Conservation (phyloP, 2,888 invertebrate species). For the Alsophila aescularia region DNA sequence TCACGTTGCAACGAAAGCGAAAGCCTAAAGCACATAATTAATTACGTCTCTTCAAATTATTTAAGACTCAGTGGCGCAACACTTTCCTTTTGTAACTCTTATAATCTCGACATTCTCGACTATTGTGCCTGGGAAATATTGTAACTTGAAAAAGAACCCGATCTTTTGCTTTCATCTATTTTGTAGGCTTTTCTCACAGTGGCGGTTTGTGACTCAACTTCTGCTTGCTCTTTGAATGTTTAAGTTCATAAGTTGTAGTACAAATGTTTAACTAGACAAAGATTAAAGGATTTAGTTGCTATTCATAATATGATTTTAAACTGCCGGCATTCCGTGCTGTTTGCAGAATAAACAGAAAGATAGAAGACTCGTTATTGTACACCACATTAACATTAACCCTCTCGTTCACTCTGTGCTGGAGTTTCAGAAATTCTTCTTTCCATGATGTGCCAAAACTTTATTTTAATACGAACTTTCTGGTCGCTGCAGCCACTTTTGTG, state of each 20-base stretch:
- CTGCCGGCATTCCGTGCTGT: too few species aligned
- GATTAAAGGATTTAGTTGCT: not conserved
- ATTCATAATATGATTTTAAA: not conserved
- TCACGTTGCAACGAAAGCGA: slow-evolving; percentile 53
- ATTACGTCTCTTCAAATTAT: slow-evolving; percentile 52
- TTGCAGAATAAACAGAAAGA: too few species aligned
- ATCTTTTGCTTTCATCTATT: slow-evolving; percentile 42
- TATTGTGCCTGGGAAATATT: slow-evolving; percentile 24
- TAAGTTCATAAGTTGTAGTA: not conserved
- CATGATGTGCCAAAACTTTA: too few species aligned
- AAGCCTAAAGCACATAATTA: slow-evolving; percentile 60
- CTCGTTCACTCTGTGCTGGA: too few species aligned
- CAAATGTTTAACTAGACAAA: too few species aligned
- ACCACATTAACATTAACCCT: too few species aligned
- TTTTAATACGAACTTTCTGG: too few species aligned
- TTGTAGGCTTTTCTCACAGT: slow-evolving; percentile 38
- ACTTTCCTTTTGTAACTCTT: slow-evolving; percentile 35
- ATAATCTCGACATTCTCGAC: slow-evolving; percentile 17
- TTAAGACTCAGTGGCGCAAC: slow-evolving; percentile 60
- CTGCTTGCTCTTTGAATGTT: not conserved
- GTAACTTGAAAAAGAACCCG: slow-evolving; percentile 15
- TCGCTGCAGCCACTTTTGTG: too few species aligned
- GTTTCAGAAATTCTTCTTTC: too few species aligned
- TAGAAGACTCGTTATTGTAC: too few species aligned
- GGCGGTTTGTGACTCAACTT: slow-evolving; percentile 21